A percentile compares a stretch with the other conserved stretches of the same genome.
Conservation (phyloP, 2,888 invertebrate genomes). For the Agrotis puta region DNA sequence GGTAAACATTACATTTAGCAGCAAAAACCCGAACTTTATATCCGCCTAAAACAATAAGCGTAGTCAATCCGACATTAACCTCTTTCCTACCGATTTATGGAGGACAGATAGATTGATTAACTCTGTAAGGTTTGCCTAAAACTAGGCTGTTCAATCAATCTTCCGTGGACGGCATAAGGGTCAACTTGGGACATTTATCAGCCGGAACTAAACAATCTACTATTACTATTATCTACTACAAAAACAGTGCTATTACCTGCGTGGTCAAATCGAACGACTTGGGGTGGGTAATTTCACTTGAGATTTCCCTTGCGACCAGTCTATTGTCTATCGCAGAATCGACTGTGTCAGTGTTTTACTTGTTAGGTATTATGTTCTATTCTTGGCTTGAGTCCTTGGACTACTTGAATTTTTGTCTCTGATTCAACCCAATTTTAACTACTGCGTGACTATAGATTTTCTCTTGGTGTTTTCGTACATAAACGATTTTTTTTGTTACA, state of each 20-base stretch:
- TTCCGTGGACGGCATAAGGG: slow-evolving; percentile 38
- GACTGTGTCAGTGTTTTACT: slow-evolving; percentile 12
- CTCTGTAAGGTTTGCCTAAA: slow-evolving; percentile 53
- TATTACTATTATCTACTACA: slow-evolving; percentile 41
- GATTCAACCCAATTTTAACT: not conserved
- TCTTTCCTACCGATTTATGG: slow-evolving; percentile 48
- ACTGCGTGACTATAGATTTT: not conserved
- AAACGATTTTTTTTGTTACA: not conserved
- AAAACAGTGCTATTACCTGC: slow-evolving; percentile 44
- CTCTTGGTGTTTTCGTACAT: not conserved
- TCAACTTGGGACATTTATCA: slow-evolving; percentile 51
- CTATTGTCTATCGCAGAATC: slow-evolving; percentile 33
- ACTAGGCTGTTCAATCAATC: slow-evolving; percentile 52
- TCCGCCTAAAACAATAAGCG: slow-evolving; percentile 37
- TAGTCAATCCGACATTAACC: slow-evolving; percentile 33
- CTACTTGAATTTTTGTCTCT: not conserved
- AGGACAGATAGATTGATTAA: slow-evolving; percentile 49
- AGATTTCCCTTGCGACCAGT: slow-evolving; percentile 40
- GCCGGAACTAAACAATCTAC: slow-evolving; percentile 40
- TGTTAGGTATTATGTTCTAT: not conserved
- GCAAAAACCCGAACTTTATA: not conserved
- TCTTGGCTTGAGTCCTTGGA: not conserved
- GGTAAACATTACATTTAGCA: not conserved
- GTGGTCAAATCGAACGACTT: slow-evolving; percentile 45
- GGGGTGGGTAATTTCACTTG: slow-evolving; percentile 32